phyloP scores from a whole-genome alignment of 2,888 invertebrate species.

The Epinotia brunnichana region DNA sequence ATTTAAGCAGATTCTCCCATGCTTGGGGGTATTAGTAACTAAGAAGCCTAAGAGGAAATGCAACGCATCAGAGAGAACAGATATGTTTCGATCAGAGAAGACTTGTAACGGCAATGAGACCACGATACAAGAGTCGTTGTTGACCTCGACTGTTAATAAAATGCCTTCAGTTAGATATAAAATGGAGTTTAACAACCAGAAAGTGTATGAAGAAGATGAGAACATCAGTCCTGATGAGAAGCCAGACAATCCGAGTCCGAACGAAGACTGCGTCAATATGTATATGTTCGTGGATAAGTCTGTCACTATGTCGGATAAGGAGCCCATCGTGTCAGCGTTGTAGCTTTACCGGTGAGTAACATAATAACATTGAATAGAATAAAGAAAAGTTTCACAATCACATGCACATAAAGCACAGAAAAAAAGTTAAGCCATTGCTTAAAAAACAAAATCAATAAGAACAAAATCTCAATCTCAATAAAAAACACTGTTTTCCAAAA shows the following conservation, averaged over 20 bases:
- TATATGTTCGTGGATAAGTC: constrained; percentile 80
- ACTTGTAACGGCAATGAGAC: constrained; percentile 79
- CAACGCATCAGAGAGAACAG: constrained; percentile 76
- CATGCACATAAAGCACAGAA: too few species aligned
- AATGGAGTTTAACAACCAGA: constrained; percentile 74
- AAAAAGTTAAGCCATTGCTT: too few species aligned
- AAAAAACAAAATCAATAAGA: too few species aligned
- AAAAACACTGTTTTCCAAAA: too few species aligned
- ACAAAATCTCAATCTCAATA: too few species aligned
- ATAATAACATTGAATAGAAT: too few species aligned
- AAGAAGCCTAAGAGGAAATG: constrained; percentile 72
- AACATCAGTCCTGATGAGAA: constrained; percentile 80
- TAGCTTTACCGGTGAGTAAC: constrained; percentile 68
- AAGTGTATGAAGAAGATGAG: constrained; percentile 67
- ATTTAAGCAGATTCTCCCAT: constrained; percentile 90
- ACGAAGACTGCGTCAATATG: constrained; percentile 79
- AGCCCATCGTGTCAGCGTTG: constrained; percentile 77
- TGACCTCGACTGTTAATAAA: constrained; percentile 75
- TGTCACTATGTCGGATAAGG: constrained; percentile 72
- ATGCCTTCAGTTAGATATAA: constrained; percentile 77
- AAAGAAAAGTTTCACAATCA: too few species aligned
- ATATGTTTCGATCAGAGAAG: constrained; percentile 76
- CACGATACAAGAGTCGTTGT: constrained; percentile 76
- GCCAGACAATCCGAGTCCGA: constrained; percentile 73
- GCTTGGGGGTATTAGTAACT: constrained; percentile 80